Evolutionary conservation across 2,797 vertebrate species (phyloP), one percentile per base, ranked within the genome.

Genomic region (Girardinus metallicus): DNA sequence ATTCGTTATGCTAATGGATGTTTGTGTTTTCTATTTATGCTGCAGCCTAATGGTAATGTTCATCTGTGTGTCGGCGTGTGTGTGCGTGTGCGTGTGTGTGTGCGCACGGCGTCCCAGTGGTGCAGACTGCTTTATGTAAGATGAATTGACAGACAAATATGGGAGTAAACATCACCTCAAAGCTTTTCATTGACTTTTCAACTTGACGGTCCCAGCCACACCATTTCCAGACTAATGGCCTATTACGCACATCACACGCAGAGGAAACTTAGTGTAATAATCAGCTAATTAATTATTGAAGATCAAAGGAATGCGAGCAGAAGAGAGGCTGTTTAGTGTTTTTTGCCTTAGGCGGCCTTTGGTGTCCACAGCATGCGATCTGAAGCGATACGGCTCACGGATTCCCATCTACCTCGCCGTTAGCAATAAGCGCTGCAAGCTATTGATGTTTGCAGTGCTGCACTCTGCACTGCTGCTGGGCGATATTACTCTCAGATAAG

Each of bases 271-370:
- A 55, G 85, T 77, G 81, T 82, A 83, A 92, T 92, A 81, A 88
- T 91, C 74, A 83, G 85, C 83, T 80, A 83, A 93, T 92, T 91
- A 92, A 94, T 93, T 86, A 89, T 87, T 79, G 85, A 81, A 73
- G 88, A 89, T 92, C 78, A 92, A 80, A 88, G 76, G 78, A 84
- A 77, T 43, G 55, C 29, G 29, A 74, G 81, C 62, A 76, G 81
- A 77, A 60, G 80, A 46, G 46, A 82, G 43, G 74, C 53, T 66
- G 76, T 72, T 76, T 21, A 74, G 85, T 77, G 77, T 78, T 78
- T 86, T 46, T 86, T 43, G 90, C 91, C 91, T 70, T 0, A 68
- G 91, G 91, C 87, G 9, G 86, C 83, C 80, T 85, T 78, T 26
- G 0, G 88, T 93, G 90, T 89, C 87, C 82, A 46, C 74, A 43